A percentile compares a stretch with the other conserved stretches of the same genome.
phyloP scores from a whole-genome alignment of 2,888 invertebrate species.

The Halocaridina rubra region DNA sequence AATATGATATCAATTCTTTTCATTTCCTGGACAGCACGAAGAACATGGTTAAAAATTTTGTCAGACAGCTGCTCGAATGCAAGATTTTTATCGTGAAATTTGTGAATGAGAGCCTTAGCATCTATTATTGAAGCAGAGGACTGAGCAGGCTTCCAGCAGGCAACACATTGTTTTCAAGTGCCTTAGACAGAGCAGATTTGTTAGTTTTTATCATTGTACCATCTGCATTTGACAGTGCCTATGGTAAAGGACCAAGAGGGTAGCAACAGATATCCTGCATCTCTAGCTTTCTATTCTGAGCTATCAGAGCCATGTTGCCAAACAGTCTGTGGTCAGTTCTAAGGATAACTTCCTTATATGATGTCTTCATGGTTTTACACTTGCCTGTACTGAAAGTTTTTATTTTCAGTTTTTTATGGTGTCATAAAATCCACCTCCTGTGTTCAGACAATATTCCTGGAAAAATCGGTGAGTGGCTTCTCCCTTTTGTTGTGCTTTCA shows the following conservation, averaged over 20 bases:
- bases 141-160: too few species aligned
- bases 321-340: neutral
- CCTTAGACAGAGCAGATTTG: too few species aligned
- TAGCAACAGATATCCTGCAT: neutral
- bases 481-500: neutral
- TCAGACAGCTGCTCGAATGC: conserved; percentile 1
- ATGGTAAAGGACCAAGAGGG: neutral
- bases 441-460: too few species aligned
- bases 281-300: neutral
- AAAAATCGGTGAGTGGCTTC: conserved; percentile 13
- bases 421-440: neutral
- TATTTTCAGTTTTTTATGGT: neutral
- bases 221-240: neutral
- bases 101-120: conserved; percentile 1
- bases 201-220: neutral
- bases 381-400: neutral
- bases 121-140: neutral
- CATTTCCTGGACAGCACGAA: neutral
- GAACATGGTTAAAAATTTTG: neutral
- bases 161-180: too few species aligned
- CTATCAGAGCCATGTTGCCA: neutral
- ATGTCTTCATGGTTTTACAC: neutral
- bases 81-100: neutral
- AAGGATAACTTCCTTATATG: neutral
- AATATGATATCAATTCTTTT: conserved; percentile 7